Base-by-base conservation (phyloP, 2,113 vertebrate genomes). In the Cyprinodon brontotheroides region DNA sequence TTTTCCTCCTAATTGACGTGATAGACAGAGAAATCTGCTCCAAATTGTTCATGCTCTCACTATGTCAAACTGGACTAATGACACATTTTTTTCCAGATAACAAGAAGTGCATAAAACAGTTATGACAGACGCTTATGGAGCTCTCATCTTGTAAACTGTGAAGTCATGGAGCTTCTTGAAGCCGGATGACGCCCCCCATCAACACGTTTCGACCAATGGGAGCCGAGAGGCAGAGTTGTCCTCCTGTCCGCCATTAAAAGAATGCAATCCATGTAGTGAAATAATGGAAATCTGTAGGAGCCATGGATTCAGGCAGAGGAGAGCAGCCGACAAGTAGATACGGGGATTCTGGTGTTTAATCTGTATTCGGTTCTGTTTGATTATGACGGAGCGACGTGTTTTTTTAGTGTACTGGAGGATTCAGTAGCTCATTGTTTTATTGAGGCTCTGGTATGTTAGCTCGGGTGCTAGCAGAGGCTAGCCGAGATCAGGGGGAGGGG, bases 191-290 rank as follows among this genome's bases (percentile, higher is more conserved):
- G 92, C 91, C 89, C 87, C 50, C 87, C 90, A 89, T 93, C 79
- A 79, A 79, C 84, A 69, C 90, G 81, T 84, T 87, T 79, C 85
- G 88, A 85, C 96, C 96, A 97, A 97, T 96, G 85, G 90, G 91
- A 89, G 92, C 38, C 70, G 81, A 90, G 93, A 93, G 93, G 92
- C 93, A 93, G 95, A 95, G 91, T 94, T 95, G 96, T 96, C 96
- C 95, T 96, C 95, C 94, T 93, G 96, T 96, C 96, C 97, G 97
- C 97, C 96, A 98, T 98, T 98, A 98, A 97, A 53, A 97, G 95
- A 96, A 96, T 96, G 95, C 95, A 95, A 95, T 94, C 94, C 95
- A 94, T 96, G 95, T 95, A 95, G 94, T 96, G 95, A 96, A 95
- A 95, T 95, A 95, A 95, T 95, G 96, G 96, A 93, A 94, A 92